Base-by-base conservation (phyloP, 2,888 invertebrate genomes). In the Ophioninae sp. region DNA sequence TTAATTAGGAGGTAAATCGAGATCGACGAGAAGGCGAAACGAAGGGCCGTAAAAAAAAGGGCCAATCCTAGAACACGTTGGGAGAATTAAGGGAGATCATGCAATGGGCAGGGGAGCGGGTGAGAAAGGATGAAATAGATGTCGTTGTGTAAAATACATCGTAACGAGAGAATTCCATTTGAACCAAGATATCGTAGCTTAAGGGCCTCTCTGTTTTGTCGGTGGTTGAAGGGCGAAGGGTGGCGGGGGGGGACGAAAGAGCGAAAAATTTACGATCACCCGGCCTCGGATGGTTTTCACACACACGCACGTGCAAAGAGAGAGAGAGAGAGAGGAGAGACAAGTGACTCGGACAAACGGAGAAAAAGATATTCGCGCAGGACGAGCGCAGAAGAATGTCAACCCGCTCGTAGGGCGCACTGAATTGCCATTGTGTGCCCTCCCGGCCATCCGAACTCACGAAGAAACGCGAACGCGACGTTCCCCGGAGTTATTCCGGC, bases 351-450 rank as follows among this genome's bases (percentile, higher is more conserved):
- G 23, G n/a, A 74, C 8, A 56, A 56, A 64, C 22, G 20, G 22
- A 63, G 56, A 64, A 78, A 51, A n/a, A 72, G 51, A 73, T 65
- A 72, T 79, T 64, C 73, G 84, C 75, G 78, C 76, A 83, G 81
- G 80, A 83, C 80, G 83, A 82, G 85, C 86, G 79, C 73, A 86
- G 86, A 88, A 87, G 89, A 89, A 89, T 88, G 89, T 87, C 87
- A 87, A 85, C 87, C 86, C 75, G 82, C 65, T 69, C 74, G 78
- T 67, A 79, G 79, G 41, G 73, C 69, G 71, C 81, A 80, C 83
- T 77, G 80, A 51, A 83, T 83, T 81, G 83, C 83, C 83, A 81
- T 83, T 83, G 83, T 83, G 77, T 74, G 82, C 61, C 59, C 58
- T 72, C 77, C 68, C 69, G 56, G 51, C 59, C 81, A 56, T 72